Base-by-base conservation (phyloP, 2,113 vertebrate species). In the Pyrgilauda ruficollis region DNA sequence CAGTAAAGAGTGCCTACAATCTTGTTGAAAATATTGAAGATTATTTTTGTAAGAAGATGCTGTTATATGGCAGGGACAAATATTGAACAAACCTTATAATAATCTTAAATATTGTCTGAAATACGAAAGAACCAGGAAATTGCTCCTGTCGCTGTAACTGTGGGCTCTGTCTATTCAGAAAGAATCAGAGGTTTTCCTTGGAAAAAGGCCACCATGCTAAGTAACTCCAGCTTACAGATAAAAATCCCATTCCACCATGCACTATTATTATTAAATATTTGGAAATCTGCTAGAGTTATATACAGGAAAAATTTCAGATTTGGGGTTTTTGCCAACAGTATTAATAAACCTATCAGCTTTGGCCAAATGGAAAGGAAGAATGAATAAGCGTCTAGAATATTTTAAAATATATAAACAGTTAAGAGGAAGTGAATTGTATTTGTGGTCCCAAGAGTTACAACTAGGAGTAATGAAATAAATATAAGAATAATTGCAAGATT, bases 341-440 rank as follows among this genome's bases (percentile, higher is more conserved):
- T 2, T 2, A 89, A 67, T 61, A 80, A 73, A 80, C 3, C 9
- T 62, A 50, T 62, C 15, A 62, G 33, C 41, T 86, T 55, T 58
- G 56, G 46, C 52, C 73, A 89, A 78, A 95, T 39, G 50, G 79
- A 81, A 94, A 47, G 41, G 8, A 72, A 2, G 41, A 49, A 93
- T 26, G 33, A 84, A 47, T 52, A 39, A 68, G 44, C 7, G 26
- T 69, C 64, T 77, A 50, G 59, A 94, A 55, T 72, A 1, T 91
- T 69, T 92, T 86, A 67, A 74, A 88, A 86, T 58, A 84, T 8
- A 92, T 69, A 59, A 80, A 87, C 13, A 82, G 53, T 78, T 95
- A 93, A 96, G 47, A 81, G 72, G 85, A 96, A 93, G 61, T 61
- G 44, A 94, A 94, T 61, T 67, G 33, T 56, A 63, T 64, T 80